phyloP scores from a whole-genome alignment of 2,888 invertebrate genomes.

The Chesias legatella region DNA sequence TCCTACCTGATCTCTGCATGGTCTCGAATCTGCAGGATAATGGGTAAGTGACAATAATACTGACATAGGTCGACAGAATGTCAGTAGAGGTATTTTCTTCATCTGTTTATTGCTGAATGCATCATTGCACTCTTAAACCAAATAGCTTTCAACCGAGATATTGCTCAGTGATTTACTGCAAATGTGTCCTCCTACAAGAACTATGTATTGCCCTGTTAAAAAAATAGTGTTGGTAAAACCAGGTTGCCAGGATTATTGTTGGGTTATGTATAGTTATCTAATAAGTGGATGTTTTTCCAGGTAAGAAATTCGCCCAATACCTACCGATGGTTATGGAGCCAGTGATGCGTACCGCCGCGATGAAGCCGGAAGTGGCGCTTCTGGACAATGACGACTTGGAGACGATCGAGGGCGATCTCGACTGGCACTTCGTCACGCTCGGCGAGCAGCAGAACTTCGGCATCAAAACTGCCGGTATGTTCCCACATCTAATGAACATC shows the following conservation, averaged over 20 bases:
- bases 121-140: too few species aligned
- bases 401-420: slow-evolving; percentile 90
- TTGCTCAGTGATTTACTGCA: too few species aligned
- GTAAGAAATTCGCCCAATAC: slow-evolving; percentile 93
- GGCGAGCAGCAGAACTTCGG: slow-evolving; percentile 98
- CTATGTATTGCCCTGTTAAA: too few species aligned
- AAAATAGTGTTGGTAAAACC: too few species aligned
- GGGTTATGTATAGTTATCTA: too few species aligned
- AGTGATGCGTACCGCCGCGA: slow-evolving; percentile 93
- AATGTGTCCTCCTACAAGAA: too few species aligned
- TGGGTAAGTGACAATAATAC: slow-evolving; percentile 80
- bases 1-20: slow-evolving; percentile 99
- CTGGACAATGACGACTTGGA: slow-evolving; percentile 92
- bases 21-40: slow-evolving; percentile 98
- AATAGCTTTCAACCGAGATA: too few species aligned
- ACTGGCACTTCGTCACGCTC: slow-evolving; percentile 96
- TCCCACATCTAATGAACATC: too few species aligned
- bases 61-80: too few species aligned
- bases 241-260: too few species aligned
- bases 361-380: slow-evolving; percentile 96
- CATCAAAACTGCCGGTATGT: slow-evolving; percentile 90
- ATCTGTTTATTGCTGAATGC: too few species aligned
- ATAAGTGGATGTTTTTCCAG: slow-evolving; percentile 46
- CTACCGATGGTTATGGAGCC: slow-evolving; percentile 97
- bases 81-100: too few species aligned